A percentile compares a stretch with the other conserved stretches of the same genome.
Conservation (phyloP, 2,113 vertebrate species). For the Xyliphius kryptos region DNA sequence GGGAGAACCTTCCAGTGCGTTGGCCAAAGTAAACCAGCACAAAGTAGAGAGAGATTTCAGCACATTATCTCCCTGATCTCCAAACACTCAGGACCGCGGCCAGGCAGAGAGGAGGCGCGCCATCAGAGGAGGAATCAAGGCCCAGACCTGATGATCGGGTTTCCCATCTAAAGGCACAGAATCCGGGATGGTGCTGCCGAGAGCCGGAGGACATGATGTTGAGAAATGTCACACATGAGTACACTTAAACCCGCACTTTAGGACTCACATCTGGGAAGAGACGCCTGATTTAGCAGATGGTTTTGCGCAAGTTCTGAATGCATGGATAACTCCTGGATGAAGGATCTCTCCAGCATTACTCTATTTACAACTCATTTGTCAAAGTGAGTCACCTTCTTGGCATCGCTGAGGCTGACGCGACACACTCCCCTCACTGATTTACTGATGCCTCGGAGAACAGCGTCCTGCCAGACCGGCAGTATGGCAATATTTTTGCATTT, state of each 20-base stretch:
- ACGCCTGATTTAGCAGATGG: neutral
- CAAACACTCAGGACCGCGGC: slow-evolving; percentile 2
- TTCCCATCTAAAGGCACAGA: neutral
- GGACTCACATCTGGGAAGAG: slow-evolving; percentile 2
- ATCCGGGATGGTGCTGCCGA: too few relatives aligned
- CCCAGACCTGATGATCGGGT: slow-evolving; percentile 12
- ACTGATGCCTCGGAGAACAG: neutral
- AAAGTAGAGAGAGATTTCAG: slow-evolving; percentile 22
- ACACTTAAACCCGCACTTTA: neutral
- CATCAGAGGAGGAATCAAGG: slow-evolving; percentile 1
- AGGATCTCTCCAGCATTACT: slow-evolving; percentile 5
- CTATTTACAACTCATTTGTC: slow-evolving; percentile 4
- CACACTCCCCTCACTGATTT: neutral
- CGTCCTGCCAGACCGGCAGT: neutral
- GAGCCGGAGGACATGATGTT: neutral
- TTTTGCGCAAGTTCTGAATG: neutral
- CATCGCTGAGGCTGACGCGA: neutral
- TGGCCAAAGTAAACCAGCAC: slow-evolving; percentile 7
- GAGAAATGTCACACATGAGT: neutral
- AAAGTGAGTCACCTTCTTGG: neutral
- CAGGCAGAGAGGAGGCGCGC: slow-evolving; percentile 5
- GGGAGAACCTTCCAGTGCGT: slow-evolving; percentile 12
- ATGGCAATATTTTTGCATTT: neutral
- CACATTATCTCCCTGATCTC: slow-evolving; percentile 16
- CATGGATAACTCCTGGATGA: neutral